These are phyloP conservation scores for Stenurella melanura DNA, from an alignment of 2,888 invertebrate species.

Conservation along the genomic window DNA sequence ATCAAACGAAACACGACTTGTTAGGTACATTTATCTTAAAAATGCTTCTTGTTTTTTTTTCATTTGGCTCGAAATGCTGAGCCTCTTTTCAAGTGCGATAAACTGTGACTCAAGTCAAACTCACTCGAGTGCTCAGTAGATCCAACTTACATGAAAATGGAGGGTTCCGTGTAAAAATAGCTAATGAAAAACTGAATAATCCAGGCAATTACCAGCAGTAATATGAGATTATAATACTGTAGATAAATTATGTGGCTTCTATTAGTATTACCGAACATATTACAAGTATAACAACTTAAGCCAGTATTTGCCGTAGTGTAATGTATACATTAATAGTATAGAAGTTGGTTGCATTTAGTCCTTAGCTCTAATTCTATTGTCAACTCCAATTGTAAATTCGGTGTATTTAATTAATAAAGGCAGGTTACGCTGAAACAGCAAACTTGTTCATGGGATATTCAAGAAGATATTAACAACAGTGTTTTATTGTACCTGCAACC, in stretches of 20 bases:
- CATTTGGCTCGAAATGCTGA: too few relatives aligned
- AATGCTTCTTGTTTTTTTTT: too few relatives aligned
- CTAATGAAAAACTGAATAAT: too few relatives aligned
- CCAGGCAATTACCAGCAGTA: neutral
- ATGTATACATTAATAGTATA: slow-evolving; percentile 7
- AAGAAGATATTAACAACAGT: neutral
- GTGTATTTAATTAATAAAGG: neutral
- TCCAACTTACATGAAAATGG: too few relatives aligned
- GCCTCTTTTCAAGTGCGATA: too few relatives aligned
- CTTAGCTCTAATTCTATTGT: slow-evolving; percentile 1
- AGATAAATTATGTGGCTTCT: neutral
- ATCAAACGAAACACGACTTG: too few relatives aligned
- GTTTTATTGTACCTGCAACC: neutral
- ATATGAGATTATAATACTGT: neutral
- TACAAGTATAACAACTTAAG: neutral
- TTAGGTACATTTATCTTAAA: too few relatives aligned
- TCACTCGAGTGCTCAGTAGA: too few relatives aligned
- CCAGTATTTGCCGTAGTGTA: slow-evolving; percentile 2
- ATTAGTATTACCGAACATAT: neutral
- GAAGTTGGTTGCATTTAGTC: neutral
- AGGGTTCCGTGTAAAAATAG: too few relatives aligned
- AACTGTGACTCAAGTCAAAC: too few relatives aligned
- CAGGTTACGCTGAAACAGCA: neutral
- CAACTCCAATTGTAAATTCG: neutral
- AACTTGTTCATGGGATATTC: neutral